Evolutionary conservation across 2,888 invertebrate species (phyloP).

Genomic region (Amphipyra berbera): DNA sequence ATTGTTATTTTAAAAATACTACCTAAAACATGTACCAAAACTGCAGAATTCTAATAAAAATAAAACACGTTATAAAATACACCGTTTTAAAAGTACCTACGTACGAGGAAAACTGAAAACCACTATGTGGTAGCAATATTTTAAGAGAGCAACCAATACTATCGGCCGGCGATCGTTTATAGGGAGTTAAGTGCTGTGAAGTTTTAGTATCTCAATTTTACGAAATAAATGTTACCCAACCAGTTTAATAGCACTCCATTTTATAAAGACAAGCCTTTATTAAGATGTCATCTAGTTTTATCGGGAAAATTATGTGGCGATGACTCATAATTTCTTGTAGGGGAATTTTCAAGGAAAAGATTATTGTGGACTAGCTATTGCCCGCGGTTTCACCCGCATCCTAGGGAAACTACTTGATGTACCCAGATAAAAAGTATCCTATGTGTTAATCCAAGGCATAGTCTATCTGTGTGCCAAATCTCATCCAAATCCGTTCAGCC

Average conservation of each 20-base stretch:
- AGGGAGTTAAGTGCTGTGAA: slow-evolving; percentile 69
- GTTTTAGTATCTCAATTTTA: slow-evolving; percentile 69
- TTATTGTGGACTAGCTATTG: too few relatives aligned
- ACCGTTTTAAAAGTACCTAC: slow-evolving; percentile 28
- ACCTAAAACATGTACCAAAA: too few relatives aligned
- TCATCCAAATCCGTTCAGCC: too few relatives aligned
- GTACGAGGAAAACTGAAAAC: slow-evolving; percentile 47
- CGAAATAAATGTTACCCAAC: slow-evolving; percentile 64
- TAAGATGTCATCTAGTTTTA: slow-evolving; percentile 49
- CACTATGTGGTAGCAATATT: slow-evolving; percentile 64
- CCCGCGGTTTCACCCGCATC: too few relatives aligned
- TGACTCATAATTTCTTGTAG: not conserved
- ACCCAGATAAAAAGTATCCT: too few relatives aligned
- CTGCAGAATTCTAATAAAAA: slow-evolving; percentile 36
- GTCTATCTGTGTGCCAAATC: too few relatives aligned
- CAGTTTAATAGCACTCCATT: slow-evolving; percentile 49
- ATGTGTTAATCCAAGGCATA: too few relatives aligned
- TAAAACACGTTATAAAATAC: slow-evolving; percentile 37
- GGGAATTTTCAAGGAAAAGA: slow-evolving; percentile 25
- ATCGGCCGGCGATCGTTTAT: slow-evolving; percentile 70
- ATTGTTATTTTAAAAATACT: not conserved
- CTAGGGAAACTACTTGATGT: too few relatives aligned
- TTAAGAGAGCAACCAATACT: slow-evolving; percentile 73
- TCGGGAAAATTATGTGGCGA: slow-evolving; percentile 46
- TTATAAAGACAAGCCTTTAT: slow-evolving; percentile 58